Percentiles rank a stretch among this genome's conserved stretches.
These are phyloP conservation scores for Mesocentrotus franciscanus DNA, from an alignment of 53 echinoderm and acorn worm genomes.

Conservation along the genomic window DNA sequence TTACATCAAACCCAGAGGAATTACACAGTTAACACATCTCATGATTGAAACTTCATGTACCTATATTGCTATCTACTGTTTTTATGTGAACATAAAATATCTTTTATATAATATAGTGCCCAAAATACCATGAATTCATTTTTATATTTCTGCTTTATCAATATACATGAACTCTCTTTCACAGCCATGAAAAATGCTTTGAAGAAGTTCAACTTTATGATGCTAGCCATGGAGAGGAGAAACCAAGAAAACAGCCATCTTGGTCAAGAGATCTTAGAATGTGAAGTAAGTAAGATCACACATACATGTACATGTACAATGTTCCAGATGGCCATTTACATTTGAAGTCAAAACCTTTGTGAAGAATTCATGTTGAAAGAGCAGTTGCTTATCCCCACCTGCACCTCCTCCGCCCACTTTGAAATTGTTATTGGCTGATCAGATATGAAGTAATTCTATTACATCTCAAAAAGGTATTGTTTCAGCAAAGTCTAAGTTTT, in stretches of 20 bases:
- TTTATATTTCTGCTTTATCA: not conserved
- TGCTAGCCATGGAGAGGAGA: constrained; percentile 83
- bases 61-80: no score
- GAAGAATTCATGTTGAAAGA: not conserved
- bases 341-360: not conserved
- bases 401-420: no score
- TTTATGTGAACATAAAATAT: no score
- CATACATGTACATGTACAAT: not conserved
- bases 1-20: no score
- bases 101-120: not conserved
- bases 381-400: not conserved
- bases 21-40: no score
- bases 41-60: no score
- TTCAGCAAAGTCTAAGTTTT: no score
- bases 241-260: constrained; percentile 83
- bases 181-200: constrained; percentile 85
- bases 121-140: not conserved
- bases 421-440: no score
- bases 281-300: constrained; percentile 72
- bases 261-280: constrained; percentile 86
- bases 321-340: not conserved
- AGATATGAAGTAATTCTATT: no score
- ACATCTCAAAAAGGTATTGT: no score
- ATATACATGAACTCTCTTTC: not conserved
- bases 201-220: constrained; percentile 96